Evolutionary conservation across 2,888 invertebrate species (phyloP).

Genomic region (Sphaeridia pumilis): DNA sequence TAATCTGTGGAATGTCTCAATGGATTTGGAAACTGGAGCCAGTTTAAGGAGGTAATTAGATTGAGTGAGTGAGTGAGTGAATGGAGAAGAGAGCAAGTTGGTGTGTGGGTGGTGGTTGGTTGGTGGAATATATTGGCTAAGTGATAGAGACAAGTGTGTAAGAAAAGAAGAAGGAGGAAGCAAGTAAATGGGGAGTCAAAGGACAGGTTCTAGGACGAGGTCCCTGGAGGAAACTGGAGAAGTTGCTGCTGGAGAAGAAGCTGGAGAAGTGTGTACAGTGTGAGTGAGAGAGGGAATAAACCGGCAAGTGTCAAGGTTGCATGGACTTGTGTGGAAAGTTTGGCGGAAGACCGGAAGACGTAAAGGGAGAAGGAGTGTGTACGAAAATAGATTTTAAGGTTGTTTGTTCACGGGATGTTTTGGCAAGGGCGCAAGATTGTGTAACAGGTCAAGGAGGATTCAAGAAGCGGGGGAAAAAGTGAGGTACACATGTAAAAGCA

Average conservation of each 20-base stretch:
- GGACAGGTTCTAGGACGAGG: background rate
- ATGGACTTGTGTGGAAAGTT: background rate
- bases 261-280: constrained; percentile 1
- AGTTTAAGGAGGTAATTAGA: too few relatives aligned
- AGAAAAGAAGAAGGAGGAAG: background rate
- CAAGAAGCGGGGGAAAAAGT: background rate
- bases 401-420: background rate
- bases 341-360: background rate
- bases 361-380: background rate
- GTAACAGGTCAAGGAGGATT: too few relatives aligned
- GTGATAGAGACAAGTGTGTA: background rate
- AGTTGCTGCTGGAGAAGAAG: background rate
- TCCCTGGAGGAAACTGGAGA: constrained; percentile 2
- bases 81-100: background rate
- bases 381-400: background rate
- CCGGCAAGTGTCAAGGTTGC: background rate
- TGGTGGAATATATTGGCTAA: too few relatives aligned
- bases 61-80: background rate
- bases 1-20: too few relatives aligned
- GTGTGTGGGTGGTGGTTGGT: background rate
- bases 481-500: too few relatives aligned
- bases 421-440: background rate
- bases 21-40: too few relatives aligned
- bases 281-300: background rate
- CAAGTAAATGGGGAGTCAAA: background rate